phyloP scores from a whole-genome alignment of 2,797 vertebrate genomes.

The Silurus lanzhouensis region DNA sequence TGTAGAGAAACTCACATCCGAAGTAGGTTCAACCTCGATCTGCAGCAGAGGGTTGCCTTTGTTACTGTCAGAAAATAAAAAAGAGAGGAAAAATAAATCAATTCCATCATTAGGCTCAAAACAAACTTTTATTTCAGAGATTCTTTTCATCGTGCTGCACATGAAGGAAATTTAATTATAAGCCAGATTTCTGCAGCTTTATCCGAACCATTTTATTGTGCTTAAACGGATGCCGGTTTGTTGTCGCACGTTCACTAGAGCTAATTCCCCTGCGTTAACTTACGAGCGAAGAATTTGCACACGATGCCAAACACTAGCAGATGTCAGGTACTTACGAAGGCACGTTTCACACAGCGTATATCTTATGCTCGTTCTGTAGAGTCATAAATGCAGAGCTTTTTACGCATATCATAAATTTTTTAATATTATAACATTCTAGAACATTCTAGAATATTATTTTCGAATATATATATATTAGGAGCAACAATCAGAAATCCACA shows the following conservation, averaged over 20 bases:
- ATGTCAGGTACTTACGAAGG: too few relatives aligned
- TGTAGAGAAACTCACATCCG: conserved; percentile 81
- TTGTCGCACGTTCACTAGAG: not conserved
- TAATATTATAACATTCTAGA: too few relatives aligned
- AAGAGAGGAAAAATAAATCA: conserved; percentile 11
- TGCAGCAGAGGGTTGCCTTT: conserved; percentile 95
- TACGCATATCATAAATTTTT: too few relatives aligned
- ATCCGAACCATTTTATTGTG: not conserved
- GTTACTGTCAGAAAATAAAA: conserved; percentile 67
- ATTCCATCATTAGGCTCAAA: not conserved
- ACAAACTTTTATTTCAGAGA: conserved; percentile 14
- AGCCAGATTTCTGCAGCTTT: not conserved
- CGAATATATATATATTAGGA: not conserved
- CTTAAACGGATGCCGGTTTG: not conserved
- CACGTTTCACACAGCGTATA: too few relatives aligned
- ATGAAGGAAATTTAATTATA: conserved; percentile 28
- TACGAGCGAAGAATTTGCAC: not conserved
- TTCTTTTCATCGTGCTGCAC: not conserved
- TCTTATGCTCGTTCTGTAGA: not conserved
- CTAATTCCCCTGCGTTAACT: not conserved
- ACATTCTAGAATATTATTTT: too few relatives aligned
- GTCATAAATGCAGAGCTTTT: not conserved
- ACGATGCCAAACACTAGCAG: not conserved
- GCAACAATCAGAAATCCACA: not conserved
- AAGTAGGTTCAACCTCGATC: conserved; percentile 97